Conservation (phyloP, 2,113 vertebrate species). For the Barbus barbus region DNA sequence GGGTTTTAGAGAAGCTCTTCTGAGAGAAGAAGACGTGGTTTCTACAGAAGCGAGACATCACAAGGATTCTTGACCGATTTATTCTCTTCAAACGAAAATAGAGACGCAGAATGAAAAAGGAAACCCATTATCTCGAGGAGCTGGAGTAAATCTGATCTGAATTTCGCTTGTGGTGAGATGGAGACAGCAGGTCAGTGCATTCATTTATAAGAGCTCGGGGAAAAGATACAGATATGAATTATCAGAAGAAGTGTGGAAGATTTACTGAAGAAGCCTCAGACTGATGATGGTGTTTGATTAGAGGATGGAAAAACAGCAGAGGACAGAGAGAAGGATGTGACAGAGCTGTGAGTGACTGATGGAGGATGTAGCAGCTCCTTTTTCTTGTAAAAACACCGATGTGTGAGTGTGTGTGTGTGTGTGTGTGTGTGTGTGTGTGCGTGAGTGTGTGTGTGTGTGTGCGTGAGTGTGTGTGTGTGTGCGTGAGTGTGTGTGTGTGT, state of each 20-base stretch:
- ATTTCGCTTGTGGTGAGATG: background rate
- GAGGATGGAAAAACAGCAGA: background rate
- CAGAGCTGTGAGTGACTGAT: background rate
- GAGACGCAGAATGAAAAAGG: background rate
- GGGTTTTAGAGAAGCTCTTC: background rate
- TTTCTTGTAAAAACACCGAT: background rate
- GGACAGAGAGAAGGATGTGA: background rate
- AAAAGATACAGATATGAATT: too few species aligned
- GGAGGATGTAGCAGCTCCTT: background rate
- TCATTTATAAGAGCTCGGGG: too few species aligned
- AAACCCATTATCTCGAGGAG: background rate
- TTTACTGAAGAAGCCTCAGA: too few species aligned
- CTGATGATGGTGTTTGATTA: slow-evolving; percentile 13
- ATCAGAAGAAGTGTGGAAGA: too few species aligned
- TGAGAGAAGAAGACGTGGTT: slow-evolving; percentile 12
- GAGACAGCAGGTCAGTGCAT: background rate
- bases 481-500: too few species aligned
- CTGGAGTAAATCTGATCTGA: background rate
- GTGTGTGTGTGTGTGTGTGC: too few species aligned
- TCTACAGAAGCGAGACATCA: slow-evolving; percentile 23
- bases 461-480: too few species aligned
- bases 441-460: too few species aligned
- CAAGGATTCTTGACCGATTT: background rate
- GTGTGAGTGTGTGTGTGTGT: too few species aligned
- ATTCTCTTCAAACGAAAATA: background rate